Evolutionary conservation across 2,797 vertebrate genomes (phyloP).

Genomic region (Champsocephalus esox): DNA sequence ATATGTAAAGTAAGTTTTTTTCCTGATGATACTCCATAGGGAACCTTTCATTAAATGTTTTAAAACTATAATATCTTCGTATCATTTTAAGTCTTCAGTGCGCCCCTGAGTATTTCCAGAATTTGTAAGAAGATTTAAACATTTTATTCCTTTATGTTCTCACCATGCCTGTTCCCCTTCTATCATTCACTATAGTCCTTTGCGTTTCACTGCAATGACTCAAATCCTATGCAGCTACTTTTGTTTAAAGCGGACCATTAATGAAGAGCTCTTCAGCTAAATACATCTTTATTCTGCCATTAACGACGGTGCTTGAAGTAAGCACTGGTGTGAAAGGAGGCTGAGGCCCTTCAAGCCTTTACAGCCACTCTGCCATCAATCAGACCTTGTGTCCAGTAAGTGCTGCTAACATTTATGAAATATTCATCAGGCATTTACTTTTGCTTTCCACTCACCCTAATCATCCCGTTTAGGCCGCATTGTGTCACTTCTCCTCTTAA

Average conservation of each 20-base stretch:
- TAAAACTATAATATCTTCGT: too few species aligned
- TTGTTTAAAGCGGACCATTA: slow-evolving; percentile 90
- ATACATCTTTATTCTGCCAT: slow-evolving; percentile 92
- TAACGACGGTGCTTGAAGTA: slow-evolving; percentile 90
- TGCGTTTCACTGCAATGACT: slow-evolving; percentile 81
- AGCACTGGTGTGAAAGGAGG: slow-evolving; percentile 84
- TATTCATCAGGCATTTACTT: slow-evolving; percentile 99
- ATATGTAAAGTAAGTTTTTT: background rate
- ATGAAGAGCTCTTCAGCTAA: slow-evolving; percentile 97
- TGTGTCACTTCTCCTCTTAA: slow-evolving; percentile 72
- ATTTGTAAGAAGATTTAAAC: background rate
- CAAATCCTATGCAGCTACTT: slow-evolving; percentile 84
- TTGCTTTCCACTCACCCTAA: slow-evolving; percentile 94
- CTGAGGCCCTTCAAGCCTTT: slow-evolving; percentile 93
- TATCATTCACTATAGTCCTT: slow-evolving; percentile 55
- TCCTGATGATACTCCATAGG: too few species aligned
- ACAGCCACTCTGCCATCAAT: slow-evolving; percentile 96
- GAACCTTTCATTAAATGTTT: too few species aligned
- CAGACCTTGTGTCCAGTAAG: slow-evolving; percentile 94
- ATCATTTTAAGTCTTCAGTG: background rate
- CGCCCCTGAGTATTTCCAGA: background rate
- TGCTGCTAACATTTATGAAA: slow-evolving; percentile 99
- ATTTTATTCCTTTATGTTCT: slow-evolving; percentile 46
- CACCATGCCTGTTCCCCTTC: slow-evolving; percentile 32
- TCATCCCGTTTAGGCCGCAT: slow-evolving; percentile 93